phyloP scores from a whole-genome alignment of 2,888 invertebrate genomes.

The Pegoplata infirma region DNA sequence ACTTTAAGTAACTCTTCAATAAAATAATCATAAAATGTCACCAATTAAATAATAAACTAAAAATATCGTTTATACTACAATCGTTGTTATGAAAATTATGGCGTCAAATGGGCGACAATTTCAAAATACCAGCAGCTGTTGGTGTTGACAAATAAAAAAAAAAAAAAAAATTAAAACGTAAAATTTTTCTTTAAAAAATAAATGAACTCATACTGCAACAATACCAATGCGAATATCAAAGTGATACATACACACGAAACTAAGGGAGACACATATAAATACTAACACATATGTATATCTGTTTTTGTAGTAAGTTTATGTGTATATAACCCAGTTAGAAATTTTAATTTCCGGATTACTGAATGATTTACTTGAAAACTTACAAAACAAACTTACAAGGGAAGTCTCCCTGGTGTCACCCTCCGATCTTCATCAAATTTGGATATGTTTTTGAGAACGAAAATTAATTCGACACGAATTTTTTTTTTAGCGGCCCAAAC shows the following conservation, averaged over 20 bases:
- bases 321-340: not conserved
- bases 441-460: too few species aligned
- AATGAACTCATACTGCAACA: not conserved
- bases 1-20: too few species aligned
- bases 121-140: not conserved
- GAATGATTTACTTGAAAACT: too few species aligned
- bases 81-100: not conserved
- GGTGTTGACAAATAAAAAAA: not conserved
- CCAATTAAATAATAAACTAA: not conserved
- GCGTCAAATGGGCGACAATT: not conserved
- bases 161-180: not conserved
- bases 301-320: not conserved
- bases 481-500: too few species aligned
- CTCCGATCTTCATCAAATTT: too few species aligned
- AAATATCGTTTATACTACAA: not conserved
- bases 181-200: not conserved
- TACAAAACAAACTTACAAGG: too few species aligned
- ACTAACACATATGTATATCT: not conserved
- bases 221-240: too few species aligned
- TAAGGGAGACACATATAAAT: not conserved
- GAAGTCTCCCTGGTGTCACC: too few species aligned
- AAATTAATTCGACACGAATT: too few species aligned
- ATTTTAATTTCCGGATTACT: too few species aligned
- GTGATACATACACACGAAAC: not conserved
- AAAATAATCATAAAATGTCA: too few species aligned